Base-by-base conservation (phyloP, 2,113 vertebrate genomes). In the Vicugna pacos region DNA sequence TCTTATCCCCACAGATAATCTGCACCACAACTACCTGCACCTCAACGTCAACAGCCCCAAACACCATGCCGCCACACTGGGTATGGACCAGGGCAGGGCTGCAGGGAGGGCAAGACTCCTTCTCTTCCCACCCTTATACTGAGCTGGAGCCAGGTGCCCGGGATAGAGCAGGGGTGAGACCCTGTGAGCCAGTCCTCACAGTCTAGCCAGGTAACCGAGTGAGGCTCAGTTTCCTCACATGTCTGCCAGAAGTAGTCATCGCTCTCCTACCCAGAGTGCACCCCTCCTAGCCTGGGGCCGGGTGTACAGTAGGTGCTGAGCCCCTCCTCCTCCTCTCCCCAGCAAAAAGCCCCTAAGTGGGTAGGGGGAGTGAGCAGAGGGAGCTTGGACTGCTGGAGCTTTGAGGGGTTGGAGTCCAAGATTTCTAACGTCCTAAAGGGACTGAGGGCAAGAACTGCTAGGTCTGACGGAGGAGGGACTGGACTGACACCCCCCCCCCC, bases 11-110 rank as follows among this genome's bases (percentile, higher is more conserved):
- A 54, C 99, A 99, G 99, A 99, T 98, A 99, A 99, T 97, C 96
- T 99, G 97, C 99, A 99, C 93, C 99, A 99, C 98, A 99, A 99
- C 98, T 99, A 99, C 96, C 99, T 99, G 98, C 99, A 99, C 96
- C 98, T 99, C 70, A 99, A 98, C 91, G 98, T 98, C 94, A 98
- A 98, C 98, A 99, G 99, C 89, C 99, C 99, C 80, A 99, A 99
- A 98, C 99, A 99, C 97, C 99, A 99, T 64, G 98, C 99, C 0
- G 98, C 99, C 82, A 99, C 99, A 4, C 99, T 99, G 95, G 99
- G 99, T 99, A 99, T 93, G 98, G 85, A 60, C 2, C 48, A 54
- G 84, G 94, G 58, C 28, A 1, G 5, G 48, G 54, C 13, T 30
- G 17, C 1, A 30, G 80, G 82, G 20, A 77, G 16, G 10, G n/a